These are phyloP conservation scores for Sebastiscus tertius DNA, from an alignment of 2,797 vertebrate genomes.

Conservation along the genomic window DNA sequence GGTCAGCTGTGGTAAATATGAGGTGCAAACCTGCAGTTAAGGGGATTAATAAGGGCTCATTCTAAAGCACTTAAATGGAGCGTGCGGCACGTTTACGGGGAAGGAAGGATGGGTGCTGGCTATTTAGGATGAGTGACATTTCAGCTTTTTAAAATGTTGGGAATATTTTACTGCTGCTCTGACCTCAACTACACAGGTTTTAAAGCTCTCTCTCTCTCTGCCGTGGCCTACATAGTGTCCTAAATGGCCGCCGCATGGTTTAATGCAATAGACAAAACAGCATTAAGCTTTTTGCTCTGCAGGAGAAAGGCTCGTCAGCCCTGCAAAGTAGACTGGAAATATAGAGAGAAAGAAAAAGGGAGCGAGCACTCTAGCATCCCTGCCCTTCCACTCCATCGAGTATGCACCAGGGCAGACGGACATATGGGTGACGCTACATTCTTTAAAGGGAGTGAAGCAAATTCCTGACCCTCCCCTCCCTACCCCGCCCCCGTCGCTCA, in stretches of 20 bases:
- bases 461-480: constrained; percentile 72
- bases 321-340: constrained; percentile 70
- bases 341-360: constrained; percentile 63
- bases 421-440: constrained; percentile 83
- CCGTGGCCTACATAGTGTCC: constrained; percentile 71
- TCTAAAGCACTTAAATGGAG: constrained; percentile 49
- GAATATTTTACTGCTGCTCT: constrained; percentile 45
- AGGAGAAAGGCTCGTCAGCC: constrained; percentile 56
- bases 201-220: constrained; percentile 40
- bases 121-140: constrained; percentile 33
- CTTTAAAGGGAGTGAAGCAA: constrained; percentile 78
- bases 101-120: constrained; percentile 13
- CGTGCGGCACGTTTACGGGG: not conserved
- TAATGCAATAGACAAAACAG: constrained; percentile 74
- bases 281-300: constrained; percentile 67
- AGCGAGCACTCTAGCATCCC: constrained; percentile 70
- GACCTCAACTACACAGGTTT: constrained; percentile 53
- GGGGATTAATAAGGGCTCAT: constrained; percentile 68
- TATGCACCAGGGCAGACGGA: constrained; percentile 76
- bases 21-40: constrained; percentile 67
- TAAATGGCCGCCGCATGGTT: constrained; percentile 69
- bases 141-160: constrained; percentile 36
- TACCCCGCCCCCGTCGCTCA: constrained; percentile 65
- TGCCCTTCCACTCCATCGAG: constrained; percentile 77
- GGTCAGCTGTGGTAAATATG: constrained; percentile 77